Base-by-base conservation (phyloP, 2,113 vertebrate genomes). In the Cathartes aura region DNA sequence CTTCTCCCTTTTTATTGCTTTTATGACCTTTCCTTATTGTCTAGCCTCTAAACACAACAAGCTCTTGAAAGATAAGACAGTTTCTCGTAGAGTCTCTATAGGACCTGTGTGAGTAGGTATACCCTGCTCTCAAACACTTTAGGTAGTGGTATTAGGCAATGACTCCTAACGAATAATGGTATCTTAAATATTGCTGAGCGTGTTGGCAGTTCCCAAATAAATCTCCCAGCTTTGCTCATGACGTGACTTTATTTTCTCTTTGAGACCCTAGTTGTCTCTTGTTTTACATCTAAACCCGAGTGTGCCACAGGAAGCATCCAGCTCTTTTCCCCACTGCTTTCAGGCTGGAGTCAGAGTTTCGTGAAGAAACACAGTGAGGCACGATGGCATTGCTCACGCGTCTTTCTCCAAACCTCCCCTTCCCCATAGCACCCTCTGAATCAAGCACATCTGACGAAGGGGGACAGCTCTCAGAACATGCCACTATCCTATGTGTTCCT, bases 311-410 rank as follows among this genome's bases (percentile, higher is more conserved):
- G 74, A 29, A 80, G 53, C 53, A 74, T 34, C 60, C 67, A n/a
- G 32, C 42, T 30, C 42, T 76, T 63, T 47, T 76, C 56, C 36
- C 32, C 1, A 1, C n/a, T 48, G 40, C 42, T 43, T 62, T 62
- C 26, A 15, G 47, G 24, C 62, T 36, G 40, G 40, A 62, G 62
- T 26, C 60, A 32, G 45, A n/a, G n/a, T 45, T 58, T 16, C 1
- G 0, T 8, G 36, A 20, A 58, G 42, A 34, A 70, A 38, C 32
- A 38, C 36, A n/a, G 42, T 42, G 18, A 34, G 36, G 34, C 9
- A 8, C 1, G 22, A 63, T 55, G 2, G 5, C 50, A 45, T 30
- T 4, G 32, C 43, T 64, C 50, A 12, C 2, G 1, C 0, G 2
- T 18, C 10, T 59, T 38, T 76, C n/a, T 32, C 48, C 0, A 0